These are phyloP conservation scores for Aporophyla lueneburgensis DNA, from an alignment of 2,888 invertebrate genomes.

Conservation along the genomic window DNA sequence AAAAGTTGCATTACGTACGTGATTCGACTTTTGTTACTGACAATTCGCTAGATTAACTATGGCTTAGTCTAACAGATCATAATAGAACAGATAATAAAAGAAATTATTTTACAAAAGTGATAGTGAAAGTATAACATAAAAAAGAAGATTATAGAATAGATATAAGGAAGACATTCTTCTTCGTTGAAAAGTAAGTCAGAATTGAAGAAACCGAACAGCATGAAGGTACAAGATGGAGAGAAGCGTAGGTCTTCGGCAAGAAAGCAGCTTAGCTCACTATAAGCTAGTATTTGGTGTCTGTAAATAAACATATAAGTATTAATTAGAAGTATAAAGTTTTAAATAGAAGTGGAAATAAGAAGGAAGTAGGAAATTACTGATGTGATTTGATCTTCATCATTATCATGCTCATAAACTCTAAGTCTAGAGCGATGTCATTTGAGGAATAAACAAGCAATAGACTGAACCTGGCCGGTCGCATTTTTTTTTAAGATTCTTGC, in stretches of 20 bases:
- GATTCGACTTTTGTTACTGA: not conserved
- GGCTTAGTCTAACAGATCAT: not conserved
- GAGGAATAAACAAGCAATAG: too few species aligned
- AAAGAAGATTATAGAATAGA: not conserved
- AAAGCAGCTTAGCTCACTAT: conserved; percentile 22
- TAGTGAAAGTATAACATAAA: not conserved
- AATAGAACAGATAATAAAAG: not conserved
- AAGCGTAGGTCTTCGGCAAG: conserved; percentile 47
- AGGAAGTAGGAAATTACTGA: not conserved
- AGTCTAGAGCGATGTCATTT: too few species aligned
- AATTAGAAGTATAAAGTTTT: not conserved
- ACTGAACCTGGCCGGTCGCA: too few species aligned
- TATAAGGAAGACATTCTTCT: conserved; percentile 13
- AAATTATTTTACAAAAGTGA: not conserved
- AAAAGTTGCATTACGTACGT: not conserved
- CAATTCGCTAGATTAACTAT: not conserved
- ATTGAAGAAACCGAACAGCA: conserved; percentile 37
- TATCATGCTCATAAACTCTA: too few species aligned
- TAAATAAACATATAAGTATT: too few species aligned
- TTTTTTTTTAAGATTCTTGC: too few species aligned
- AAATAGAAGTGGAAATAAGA: not conserved
- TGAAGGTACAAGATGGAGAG: conserved; percentile 12
- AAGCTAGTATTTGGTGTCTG: conserved; percentile 43
- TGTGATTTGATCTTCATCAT: not conserved
- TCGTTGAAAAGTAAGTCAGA: conserved; percentile 1